phyloP scores from a whole-genome alignment of 2,888 invertebrate genomes.

The Sinopyrophorus schimmeli region DNA sequence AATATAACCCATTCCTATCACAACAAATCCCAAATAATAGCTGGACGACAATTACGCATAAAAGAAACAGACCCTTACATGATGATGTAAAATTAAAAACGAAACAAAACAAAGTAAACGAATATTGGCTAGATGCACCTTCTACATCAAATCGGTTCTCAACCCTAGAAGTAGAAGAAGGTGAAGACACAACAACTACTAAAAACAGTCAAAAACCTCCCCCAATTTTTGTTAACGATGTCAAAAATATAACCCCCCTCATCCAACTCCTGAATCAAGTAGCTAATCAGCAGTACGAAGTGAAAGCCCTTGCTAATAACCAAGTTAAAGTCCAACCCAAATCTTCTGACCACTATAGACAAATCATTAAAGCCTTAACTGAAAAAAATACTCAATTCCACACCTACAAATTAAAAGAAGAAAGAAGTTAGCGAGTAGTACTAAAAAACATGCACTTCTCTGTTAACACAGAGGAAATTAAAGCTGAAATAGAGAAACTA shows the following conservation, averaged over 20 bases:
- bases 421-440: constrained; percentile 6
- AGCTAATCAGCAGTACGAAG: constrained; percentile 6
- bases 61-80: constrained; percentile 2
- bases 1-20: constrained; percentile 3
- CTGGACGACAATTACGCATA: constrained; percentile 3
- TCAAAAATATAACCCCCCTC: constrained; percentile 9
- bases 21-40: constrained; percentile 2
- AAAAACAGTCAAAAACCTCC: constrained; percentile 9
- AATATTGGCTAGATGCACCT: constrained; percentile 14
- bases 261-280: constrained; percentile 1
- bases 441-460: constrained; percentile 10
- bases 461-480: constrained; percentile 5
- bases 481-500: constrained; percentile 12
- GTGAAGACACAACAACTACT: constrained; percentile 1
- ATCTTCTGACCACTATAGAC: constrained; percentile 2
- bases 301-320: constrained; percentile 7
- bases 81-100: not conserved
- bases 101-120: constrained; percentile 6
- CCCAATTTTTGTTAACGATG: constrained; percentile 10
- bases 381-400: constrained; percentile 10
- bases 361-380: constrained; percentile 2
- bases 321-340: constrained; percentile 8
- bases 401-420: constrained; percentile 10
- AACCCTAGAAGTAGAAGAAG: constrained; percentile 2
- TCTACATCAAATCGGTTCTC: constrained; percentile 9